Evolutionary conservation across 1,140 invertebrate genomes (phyloP).

Genomic region (Diabrotica undecimpunctata): DNA sequence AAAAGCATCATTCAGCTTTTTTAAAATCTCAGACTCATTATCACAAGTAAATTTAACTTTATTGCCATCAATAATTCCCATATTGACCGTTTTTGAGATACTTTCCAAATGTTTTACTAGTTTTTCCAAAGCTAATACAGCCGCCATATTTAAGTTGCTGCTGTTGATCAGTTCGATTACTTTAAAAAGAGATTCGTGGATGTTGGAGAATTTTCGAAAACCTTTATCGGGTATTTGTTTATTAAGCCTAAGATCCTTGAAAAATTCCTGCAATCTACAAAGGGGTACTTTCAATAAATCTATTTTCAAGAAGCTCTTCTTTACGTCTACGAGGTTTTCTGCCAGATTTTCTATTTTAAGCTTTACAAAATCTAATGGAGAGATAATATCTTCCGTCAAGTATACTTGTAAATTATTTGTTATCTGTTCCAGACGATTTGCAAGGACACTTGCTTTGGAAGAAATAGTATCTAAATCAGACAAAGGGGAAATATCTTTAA

Average conservation of each 20-base stretch:
- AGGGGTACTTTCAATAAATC: neutral
- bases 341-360: constrained; percentile 1
- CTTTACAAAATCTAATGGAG: neutral
- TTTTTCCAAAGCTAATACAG: constrained; percentile 7
- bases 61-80: neutral
- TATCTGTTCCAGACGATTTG: neutral
- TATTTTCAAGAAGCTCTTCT: neutral
- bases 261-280: neutral
- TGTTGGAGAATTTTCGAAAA: constrained; percentile 3
- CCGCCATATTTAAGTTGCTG: neutral
- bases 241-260: neutral
- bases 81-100: neutral
- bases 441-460: too few relatives aligned
- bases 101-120: neutral
- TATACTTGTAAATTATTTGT: neutral
- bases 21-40: neutral
- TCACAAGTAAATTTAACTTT: neutral
- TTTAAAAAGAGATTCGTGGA: constrained; percentile 13
- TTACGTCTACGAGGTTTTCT: neutral
- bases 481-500: too few relatives aligned
- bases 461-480: too few relatives aligned
- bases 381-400: neutral
- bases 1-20: neutral
- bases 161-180: constrained; percentile 13
- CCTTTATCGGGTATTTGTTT: neutral